Evolutionary conservation across 2,113 vertebrate species (phyloP).

Genomic region (Xiphophorus hellerii): DNA sequence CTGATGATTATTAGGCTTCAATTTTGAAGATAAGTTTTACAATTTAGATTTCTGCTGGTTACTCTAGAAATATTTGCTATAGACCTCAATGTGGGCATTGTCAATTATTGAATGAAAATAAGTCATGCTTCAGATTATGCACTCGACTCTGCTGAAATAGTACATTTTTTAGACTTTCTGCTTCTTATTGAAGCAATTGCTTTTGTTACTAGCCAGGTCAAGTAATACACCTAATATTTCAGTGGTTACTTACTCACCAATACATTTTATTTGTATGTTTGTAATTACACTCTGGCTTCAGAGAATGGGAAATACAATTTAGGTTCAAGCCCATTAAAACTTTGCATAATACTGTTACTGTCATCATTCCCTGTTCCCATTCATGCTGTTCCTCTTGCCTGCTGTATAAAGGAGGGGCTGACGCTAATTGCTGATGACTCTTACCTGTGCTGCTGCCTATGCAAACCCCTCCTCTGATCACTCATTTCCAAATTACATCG

Average conservation of each 20-base stretch:
- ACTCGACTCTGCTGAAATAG: neutral
- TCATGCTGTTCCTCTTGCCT: too few relatives aligned
- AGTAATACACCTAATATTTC: neutral
- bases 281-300: neutral
- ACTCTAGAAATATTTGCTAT: conserved; percentile 7
- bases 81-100: neutral
- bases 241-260: neutral
- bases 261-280: neutral
- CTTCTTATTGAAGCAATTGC: too few relatives aligned
- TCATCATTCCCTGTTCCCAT: too few relatives aligned
- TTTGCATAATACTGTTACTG: neutral
- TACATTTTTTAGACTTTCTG: neutral
- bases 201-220: too few relatives aligned
- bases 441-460: too few relatives aligned
- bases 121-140: conserved; percentile 6
- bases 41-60: conserved; percentile 12
- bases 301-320: neutral
- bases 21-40: conserved; percentile 10
- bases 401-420: too few relatives aligned
- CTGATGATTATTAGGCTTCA: conserved; percentile 8
- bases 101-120: conserved; percentile 42
- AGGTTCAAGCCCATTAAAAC: neutral
- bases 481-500: too few relatives aligned
- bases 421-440: too few relatives aligned
- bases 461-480: too few relatives aligned